phyloP scores from a whole-genome alignment of 1,140 invertebrate genomes.

The Lasioglossum baleicum region DNA sequence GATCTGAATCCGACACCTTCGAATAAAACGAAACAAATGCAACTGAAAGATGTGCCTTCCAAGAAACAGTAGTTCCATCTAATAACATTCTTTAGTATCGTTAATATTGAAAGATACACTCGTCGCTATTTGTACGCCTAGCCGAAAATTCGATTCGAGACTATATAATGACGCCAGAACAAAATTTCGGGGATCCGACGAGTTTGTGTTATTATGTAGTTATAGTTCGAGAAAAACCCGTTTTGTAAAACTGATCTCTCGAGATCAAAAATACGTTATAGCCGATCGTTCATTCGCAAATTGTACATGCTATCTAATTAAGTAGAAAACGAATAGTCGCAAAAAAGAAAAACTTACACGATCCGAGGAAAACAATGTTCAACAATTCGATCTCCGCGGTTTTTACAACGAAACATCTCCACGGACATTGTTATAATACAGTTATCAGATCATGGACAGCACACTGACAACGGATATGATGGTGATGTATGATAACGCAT shows the following conservation, averaged over 20 bases:
- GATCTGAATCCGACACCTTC: neutral
- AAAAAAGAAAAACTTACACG: neutral
- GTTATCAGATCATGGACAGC: conserved; percentile 22
- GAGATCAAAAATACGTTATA: conserved; percentile 10
- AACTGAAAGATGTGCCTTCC: neutral
- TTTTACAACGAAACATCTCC: conserved; percentile 21
- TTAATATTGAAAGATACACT: neutral
- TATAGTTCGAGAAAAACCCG: neutral
- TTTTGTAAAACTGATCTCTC: conserved; percentile 5
- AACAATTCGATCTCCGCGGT: conserved; percentile 16
- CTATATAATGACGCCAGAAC: neutral
- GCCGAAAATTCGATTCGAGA: neutral
- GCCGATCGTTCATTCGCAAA: neutral
- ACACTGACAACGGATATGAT: conserved; percentile 34
- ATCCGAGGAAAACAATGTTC: conserved; percentile 3
- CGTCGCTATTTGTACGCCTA: neutral
- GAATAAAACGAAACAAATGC: neutral
- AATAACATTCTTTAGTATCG: neutral
- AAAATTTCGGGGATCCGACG: neutral
- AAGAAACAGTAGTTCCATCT: neutral
- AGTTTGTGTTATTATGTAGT: neutral
- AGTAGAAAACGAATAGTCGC: conserved; percentile 10
- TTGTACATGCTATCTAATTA: neutral
- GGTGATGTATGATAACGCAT: conserved; percentile 41
- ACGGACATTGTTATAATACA: conserved; percentile 14